Evolutionary conservation across 2,888 invertebrate genomes (phyloP), one percentile per base, ranked within the genome.

Genomic region (Coleophora flavipennella): DNA sequence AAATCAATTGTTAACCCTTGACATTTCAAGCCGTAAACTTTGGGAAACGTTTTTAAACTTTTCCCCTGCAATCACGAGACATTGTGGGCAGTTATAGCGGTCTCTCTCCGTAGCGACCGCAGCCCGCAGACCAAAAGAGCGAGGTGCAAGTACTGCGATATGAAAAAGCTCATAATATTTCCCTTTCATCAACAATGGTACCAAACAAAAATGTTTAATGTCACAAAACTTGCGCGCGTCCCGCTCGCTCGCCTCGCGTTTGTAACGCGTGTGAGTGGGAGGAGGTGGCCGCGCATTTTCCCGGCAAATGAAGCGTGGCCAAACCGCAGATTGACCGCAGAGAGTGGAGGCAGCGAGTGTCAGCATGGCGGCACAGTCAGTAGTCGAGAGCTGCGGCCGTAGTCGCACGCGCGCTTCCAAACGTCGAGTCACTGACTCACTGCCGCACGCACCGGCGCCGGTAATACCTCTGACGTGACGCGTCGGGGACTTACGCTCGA

Each of bases 291-390:
- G 65, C 67, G 68, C 78, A 83, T 84, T 85, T 85, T 84, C 84
- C 77, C 79, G 76, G 77, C 83, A 86, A 86, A 86, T 85, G 85
- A 85, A 83, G 81, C 83, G 76, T 83, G 84, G 80, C 81, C 67
- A 78, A 73, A 84, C 85, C 85, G 72, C 85, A 85, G 83, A 84
- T 85, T 84, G 83, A 84, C 85, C 85, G 79, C 85, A 84, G 85
- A 81, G 81, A 79, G 79, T 80, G 83, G 80, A 83, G 76, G 83
- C 80, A 80, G 75, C 77, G 76, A 80, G 79, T 83, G 83, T 80
- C 80, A 84, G 83, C 73, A 81, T 84, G 85, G 83, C 84, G 78
- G 79, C 80, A 65, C n/a, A n/a, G 67, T 78, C 77, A 83, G 83
- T 85, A 70, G 76, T 76, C 64, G 59, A 74, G 69, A 67, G 70